Evolutionary conservation across 2,797 vertebrate species (phyloP), one percentile per base, ranked within the genome.

Genomic region (Micrastur ruficollis): DNA sequence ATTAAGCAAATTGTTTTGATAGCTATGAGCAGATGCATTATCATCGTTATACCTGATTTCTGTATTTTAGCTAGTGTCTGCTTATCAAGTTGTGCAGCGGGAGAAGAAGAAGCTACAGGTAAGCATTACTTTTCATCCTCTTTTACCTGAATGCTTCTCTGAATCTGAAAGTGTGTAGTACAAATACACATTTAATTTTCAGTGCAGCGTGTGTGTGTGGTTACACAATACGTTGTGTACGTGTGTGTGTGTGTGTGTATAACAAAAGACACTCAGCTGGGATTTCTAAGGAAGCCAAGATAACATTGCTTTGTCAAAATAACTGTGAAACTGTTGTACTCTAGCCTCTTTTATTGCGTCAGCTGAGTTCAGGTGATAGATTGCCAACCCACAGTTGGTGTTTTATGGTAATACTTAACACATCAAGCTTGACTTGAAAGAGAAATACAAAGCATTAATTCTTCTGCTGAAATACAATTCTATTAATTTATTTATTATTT

Each of bases 81-180:
- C 99, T 8, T 99, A 99, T 96, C 98, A 99, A 94, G 98, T 98
- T 53, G 97, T 99, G 36, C 99, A 99, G 81, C 98, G 99, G 96
- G 99, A 99, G 92, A 99, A 99, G 98, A 99, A 99, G 81, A 99
- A 99, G 95, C 98, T 99, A 5, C 99, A 99, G 98, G 99, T 99
- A 98, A 97, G 85, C 23, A n/a, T 71, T 86, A 36, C 38, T 71
- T 59, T 42, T 84, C 34, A 19, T 95, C 19, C 27, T 95, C 23
- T 86, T 31, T 86, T 91, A 15, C 8, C 42, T 71, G 4, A 61
- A 44, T 50, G 32, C 21, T 42, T 83, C 83, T 71, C 55, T 76
- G 44, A 76, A 29, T 81, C 26, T 66, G 73, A 38, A 86, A 72
- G 46, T 55, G 4, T 9, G 19, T 40, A 75, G 34, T 84, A 46